Evolutionary conservation across 2,888 invertebrate genomes (phyloP), one percentile per base, ranked within the genome.

Genomic region (Eupithecia inturbata): DNA sequence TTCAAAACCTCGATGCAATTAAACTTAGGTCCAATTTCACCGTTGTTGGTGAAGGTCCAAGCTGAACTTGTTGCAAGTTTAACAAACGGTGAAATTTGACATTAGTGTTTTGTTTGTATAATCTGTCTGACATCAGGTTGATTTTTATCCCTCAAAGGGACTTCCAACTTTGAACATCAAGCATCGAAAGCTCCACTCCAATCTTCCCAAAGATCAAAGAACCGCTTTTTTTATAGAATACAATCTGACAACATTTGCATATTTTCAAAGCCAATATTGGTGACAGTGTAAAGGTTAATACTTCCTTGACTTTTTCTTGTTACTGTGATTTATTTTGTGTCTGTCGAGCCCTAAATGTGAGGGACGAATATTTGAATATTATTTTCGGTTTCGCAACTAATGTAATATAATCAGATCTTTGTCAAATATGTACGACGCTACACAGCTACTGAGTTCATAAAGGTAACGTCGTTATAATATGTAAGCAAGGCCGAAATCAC

Each of bases 201-300:
- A 14, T 31, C 28, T 31, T 28, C 19, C 60, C 16, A 28, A 39
- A 67, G 41, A 67, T 5, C 22, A 64, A 14, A 45, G 33, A 71
- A 64, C 14, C 39, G 22, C 6, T 70, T 71, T 83, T 83, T n/a
- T 82, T 83, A 86, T 80, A 80, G 73, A 78, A 82, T 79, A 82
- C 82, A 86, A 88, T 89, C 88, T 85, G 84, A 88, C 87, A 88
- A 85, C 83, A 85, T 88, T 89, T 86, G 85, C 84, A 82, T 87
- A 85, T 84, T 82, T 83, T 81, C 83, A 81, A 82, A 78, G 82
- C 84, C 81, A 84, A 86, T 88, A 83, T 83, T 76, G 80, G 75
- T 78, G 81, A 81, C 82, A 81, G 81, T 82, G 78, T 68, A 89
- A 89, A 90, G 88, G 89, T 88, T 86, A 87, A 79, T 77, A 79